Evolutionary conservation across 2,888 invertebrate genomes (phyloP).

Genomic region (Dasysyrphus tricinctus): DNA sequence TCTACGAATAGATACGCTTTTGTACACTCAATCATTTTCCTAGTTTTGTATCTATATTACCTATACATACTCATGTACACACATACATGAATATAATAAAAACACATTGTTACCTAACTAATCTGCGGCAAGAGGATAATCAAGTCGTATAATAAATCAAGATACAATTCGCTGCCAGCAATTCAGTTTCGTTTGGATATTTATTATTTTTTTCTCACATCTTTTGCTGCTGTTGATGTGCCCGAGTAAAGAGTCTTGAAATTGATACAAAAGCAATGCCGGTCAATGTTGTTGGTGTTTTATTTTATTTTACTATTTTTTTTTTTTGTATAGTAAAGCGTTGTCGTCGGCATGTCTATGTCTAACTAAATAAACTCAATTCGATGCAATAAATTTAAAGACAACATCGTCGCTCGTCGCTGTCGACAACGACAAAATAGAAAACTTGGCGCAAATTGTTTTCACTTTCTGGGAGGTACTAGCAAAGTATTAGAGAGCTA

Average conservation of each 20-base stretch:
- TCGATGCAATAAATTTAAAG: constrained; percentile 58
- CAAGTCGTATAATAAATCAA: constrained; percentile 56
- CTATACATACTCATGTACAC: background rate
- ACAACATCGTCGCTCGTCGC: constrained; percentile 12
- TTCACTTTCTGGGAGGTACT: constrained; percentile 51
- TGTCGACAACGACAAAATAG: constrained; percentile 21
- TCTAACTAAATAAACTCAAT: constrained; percentile 62
- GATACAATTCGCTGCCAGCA: constrained; percentile 55
- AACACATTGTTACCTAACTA: constrained; percentile 32
- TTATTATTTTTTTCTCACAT: constrained; percentile 18
- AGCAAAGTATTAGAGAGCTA: background rate
- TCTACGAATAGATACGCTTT: background rate
- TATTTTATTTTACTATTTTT: background rate
- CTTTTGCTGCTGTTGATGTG: constrained; percentile 25
- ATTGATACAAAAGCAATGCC: constrained; percentile 63
- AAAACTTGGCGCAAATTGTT: constrained; percentile 59
- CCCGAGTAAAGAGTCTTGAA: constrained; percentile 47
- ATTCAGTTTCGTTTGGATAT: constrained; percentile 34
- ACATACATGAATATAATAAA: background rate
- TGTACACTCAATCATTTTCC: constrained; percentile 18
- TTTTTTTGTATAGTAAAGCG: background rate
- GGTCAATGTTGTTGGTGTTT: constrained; percentile 42
- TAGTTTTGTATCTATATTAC: background rate
- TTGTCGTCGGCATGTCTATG: constrained; percentile 66
- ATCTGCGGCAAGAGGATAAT: constrained; percentile 57